phyloP scores from a whole-genome alignment of 37 sponge, comb jelly and placozoan species.

The Axinella damicornis region DNA sequence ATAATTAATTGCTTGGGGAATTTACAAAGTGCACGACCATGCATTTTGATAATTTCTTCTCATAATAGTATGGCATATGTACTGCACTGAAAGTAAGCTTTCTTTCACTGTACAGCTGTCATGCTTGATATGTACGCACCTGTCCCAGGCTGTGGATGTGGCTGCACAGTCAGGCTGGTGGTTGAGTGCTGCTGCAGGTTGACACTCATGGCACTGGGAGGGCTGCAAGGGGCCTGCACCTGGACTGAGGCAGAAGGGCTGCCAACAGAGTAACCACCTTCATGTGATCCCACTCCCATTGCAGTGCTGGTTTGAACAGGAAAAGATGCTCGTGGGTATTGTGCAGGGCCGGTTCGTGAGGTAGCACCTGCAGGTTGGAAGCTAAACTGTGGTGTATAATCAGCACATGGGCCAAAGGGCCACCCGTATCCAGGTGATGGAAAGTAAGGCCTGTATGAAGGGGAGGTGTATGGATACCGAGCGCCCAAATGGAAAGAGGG shows the following conservation, averaged over 20 bases:
- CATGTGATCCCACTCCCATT: background rate
- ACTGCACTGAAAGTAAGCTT: too few species aligned
- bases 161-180: too few species aligned
- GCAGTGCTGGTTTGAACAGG: background rate
- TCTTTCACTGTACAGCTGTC: too few species aligned
- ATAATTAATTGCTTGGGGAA: too few species aligned
- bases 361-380: background rate
- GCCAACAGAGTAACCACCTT: conserved; percentile 13
- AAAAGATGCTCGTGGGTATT: background rate
- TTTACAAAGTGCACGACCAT: too few species aligned
- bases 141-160: too few species aligned
- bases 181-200: background rate
- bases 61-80: too few species aligned
- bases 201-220: conserved; percentile 39
- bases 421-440: background rate
- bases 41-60: too few species aligned
- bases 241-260: conserved; percentile 37
- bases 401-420: background rate
- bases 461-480: background rate
- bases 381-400: background rate
- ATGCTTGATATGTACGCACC: too few species aligned
- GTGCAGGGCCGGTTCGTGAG: too few species aligned
- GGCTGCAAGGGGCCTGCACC: conserved; percentile 49
- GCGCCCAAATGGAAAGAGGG: too few species aligned
- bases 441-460: background rate